Evolutionary conservation across 2,888 invertebrate species (phyloP), one percentile per base, ranked within the genome.

Genomic region (Drosophila anomalata): DNA sequence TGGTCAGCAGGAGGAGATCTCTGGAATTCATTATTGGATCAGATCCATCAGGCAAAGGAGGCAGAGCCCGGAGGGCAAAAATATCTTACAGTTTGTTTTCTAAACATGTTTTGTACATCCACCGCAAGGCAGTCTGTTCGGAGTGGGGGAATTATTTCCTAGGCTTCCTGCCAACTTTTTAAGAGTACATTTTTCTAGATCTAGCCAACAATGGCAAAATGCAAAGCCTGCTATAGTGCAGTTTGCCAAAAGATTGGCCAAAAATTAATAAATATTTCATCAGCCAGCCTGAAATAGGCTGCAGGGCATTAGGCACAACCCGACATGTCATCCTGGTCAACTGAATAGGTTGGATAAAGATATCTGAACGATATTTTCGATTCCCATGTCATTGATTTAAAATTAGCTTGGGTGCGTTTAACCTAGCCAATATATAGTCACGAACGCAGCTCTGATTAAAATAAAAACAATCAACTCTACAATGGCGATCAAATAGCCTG

Each of bases 1-100:
- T 93, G 11, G 11, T 2, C 29, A 31, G 8, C 33, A 5, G 29
- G 29, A 11, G 22, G 14, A 12, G 4, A 33, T 3, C 6, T n/a
- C n/a, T n/a, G 36, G n/a, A 36, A 36, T n/a, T 6, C 6, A n/a
- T 36, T 2, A 6, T 36, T 36, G 6, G 36, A 36, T 36, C 6
- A 36, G n/a, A n/a, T n/a, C 12, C 12, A 41, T 2, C 3, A 17
- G 14, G 14, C 17, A 7, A 5, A 36, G 6, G 5, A 36, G 31
- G 31, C 2, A 36, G 12, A n/a, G n/a, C n/a, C 36, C 7, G 2
- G n/a, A 7, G n/a, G n/a, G 36, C n/a, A 36, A 11, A 1, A 33
- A 33, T 11, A 12, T 12, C 33, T 33, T 1, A 33, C 12, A 33
- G 33, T 3, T 31, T 31, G 11, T 31, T 31, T 31, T 11, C 3